Evolutionary conservation across 2,888 invertebrate species (phyloP).

Genomic region (Siphlonurus alternatus): DNA sequence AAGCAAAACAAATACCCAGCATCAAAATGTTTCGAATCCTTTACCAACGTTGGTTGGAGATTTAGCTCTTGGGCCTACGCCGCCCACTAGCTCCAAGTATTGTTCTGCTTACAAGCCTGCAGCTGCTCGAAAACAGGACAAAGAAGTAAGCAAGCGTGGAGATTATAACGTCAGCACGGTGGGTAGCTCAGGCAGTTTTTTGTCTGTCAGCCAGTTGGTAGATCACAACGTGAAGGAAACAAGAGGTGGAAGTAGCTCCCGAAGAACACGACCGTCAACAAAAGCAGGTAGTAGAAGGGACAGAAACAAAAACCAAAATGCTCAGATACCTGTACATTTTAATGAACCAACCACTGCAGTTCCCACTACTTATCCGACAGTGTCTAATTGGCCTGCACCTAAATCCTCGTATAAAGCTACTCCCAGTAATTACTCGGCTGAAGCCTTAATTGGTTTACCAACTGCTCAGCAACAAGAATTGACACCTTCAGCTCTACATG

Average conservation of each 20-base stretch:
- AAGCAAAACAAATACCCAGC: not conserved
- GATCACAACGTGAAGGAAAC: constrained; percentile 23
- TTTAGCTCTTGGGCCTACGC: constrained; percentile 31
- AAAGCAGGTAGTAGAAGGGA: not conserved
- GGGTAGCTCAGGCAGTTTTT: constrained; percentile 30
- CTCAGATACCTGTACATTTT: not conserved
- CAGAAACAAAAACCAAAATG: not conserved
- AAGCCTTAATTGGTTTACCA: constrained; percentile 23
- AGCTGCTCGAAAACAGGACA: constrained; percentile 18
- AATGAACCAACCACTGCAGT: not conserved
- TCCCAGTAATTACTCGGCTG: constrained; percentile 28
- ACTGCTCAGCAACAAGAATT: not conserved
- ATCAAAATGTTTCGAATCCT: constrained; percentile 26
- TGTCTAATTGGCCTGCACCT: not conserved
- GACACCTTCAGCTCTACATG: not conserved
- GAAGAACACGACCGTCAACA: not conserved
- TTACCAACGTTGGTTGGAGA: constrained; percentile 43
- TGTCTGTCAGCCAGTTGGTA: constrained; percentile 46
- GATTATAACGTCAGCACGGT: constrained; percentile 13
- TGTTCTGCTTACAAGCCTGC: constrained; percentile 20
- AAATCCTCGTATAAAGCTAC: constrained; percentile 11
- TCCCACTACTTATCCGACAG: not conserved
- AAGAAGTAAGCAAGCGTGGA: not conserved
- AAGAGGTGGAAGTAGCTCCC: not conserved
- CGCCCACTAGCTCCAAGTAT: constrained; percentile 12